Conservation (phyloP, 2,797 vertebrate genomes). For the Poeciliopsis infans region DNA sequence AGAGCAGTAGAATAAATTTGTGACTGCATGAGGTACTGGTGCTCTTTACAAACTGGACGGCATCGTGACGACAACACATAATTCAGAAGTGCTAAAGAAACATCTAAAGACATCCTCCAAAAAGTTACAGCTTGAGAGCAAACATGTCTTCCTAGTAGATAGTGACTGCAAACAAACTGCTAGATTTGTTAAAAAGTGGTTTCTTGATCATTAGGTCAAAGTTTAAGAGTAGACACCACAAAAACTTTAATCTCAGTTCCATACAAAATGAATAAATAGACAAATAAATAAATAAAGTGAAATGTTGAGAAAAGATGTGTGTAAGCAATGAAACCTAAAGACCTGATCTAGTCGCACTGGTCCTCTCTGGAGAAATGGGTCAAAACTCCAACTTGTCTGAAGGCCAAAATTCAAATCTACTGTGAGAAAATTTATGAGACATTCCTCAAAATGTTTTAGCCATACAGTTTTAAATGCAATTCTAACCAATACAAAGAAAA, state of each 20-base stretch:
- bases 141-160: background rate
- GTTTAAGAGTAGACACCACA: background rate
- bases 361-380: background rate
- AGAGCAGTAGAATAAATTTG: background rate
- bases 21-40: background rate
- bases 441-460: background rate
- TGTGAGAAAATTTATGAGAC: background rate
- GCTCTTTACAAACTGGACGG: background rate
- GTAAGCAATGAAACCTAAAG: background rate
- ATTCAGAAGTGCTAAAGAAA: background rate
- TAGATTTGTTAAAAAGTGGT: background rate
- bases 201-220: background rate
- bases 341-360: background rate
- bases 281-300: too few relatives aligned
- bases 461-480: background rate
- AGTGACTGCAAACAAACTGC: background rate
- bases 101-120: background rate
- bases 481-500: background rate
- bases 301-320: background rate
- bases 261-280: background rate
- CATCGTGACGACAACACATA: background rate
- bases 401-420: background rate
- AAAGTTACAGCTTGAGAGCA: background rate
- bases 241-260: background rate
- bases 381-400: background rate